Evolutionary conservation across 2,888 invertebrate genomes (phyloP).

Genomic region (Euclidia mi): DNA sequence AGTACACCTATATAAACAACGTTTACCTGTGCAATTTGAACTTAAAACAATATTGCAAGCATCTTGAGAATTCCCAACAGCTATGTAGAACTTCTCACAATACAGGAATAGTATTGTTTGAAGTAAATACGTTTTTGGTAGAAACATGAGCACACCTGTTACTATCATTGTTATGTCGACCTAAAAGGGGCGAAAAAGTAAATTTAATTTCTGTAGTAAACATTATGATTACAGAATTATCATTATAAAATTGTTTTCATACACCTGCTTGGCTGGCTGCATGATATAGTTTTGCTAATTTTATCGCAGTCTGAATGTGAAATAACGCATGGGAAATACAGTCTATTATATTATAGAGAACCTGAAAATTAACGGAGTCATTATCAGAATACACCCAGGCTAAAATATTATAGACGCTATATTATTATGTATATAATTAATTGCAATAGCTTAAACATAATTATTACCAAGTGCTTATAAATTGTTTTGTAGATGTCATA

Average conservation of each 20-base stretch:
- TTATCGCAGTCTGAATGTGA: neutral
- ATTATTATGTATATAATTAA: neutral
- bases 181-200: neutral
- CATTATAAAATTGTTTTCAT: neutral
- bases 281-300: neutral
- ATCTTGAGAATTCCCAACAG: slow-evolving; percentile 8
- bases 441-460: neutral
- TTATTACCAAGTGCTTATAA: slow-evolving; percentile 10
- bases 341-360: slow-evolving; percentile 2
- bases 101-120: neutral
- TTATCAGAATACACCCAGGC: too few species aligned
- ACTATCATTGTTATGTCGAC: neutral
- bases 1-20: neutral
- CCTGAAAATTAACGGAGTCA: too few species aligned
- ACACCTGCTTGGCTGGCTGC: neutral
- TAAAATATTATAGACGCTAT: neutral
- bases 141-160: neutral
- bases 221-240: too few species aligned
- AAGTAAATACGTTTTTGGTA: neutral
- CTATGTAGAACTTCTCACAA: slow-evolving; percentile 16
- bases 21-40: slow-evolving; percentile 8
- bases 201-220: too few species aligned
- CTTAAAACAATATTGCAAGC: neutral
- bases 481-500: slow-evolving; percentile 5
- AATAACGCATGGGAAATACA: neutral